phyloP scores from a whole-genome alignment of 2,888 invertebrate genomes.

The Nomada hirtipes region DNA sequence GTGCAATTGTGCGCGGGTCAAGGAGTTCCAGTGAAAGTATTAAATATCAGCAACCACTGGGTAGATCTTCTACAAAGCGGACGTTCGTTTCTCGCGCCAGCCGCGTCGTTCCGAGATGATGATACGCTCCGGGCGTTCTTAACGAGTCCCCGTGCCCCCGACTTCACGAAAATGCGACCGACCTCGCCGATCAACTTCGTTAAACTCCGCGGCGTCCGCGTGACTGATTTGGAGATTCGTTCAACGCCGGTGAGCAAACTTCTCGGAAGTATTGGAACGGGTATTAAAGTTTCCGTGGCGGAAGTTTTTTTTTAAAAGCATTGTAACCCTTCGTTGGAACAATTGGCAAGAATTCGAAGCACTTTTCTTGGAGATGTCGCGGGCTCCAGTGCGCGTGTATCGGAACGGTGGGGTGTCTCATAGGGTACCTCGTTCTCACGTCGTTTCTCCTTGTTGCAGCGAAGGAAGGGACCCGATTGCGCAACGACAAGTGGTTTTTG shows the following conservation, averaged over 20 bases:
- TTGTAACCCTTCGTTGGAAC: no score
- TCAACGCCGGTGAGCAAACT: no score
- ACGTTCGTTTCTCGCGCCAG: conserved; percentile 36
- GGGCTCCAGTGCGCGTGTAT: no score
- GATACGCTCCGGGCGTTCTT: neutral
- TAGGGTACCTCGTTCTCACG: conserved; percentile 58
- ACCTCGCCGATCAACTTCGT: no score
- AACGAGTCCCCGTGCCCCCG: neutral
- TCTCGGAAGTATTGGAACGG: no score
- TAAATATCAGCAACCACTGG: conserved; percentile 79
- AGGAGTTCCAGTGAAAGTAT: conserved; percentile 83
- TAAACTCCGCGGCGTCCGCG: no score
- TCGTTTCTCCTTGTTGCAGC: conserved; percentile 66
- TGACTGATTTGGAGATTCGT: no score
- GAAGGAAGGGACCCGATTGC: conserved; percentile 68
- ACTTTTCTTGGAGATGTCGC: no score
- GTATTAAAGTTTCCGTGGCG: no score
- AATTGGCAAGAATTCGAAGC: no score
- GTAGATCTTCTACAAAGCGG: conserved; percentile 63
- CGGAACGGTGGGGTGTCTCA: conserved; percentile 6
- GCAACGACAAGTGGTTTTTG: conserved; percentile 67
- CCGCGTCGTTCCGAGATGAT: neutral
- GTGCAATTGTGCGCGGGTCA: conserved; percentile 77
- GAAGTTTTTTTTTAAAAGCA: no score
- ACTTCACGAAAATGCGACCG: no score